Evolutionary conservation across 2,113 vertebrate genomes (phyloP).

Genomic region (Amphiprion ocellaris): DNA sequence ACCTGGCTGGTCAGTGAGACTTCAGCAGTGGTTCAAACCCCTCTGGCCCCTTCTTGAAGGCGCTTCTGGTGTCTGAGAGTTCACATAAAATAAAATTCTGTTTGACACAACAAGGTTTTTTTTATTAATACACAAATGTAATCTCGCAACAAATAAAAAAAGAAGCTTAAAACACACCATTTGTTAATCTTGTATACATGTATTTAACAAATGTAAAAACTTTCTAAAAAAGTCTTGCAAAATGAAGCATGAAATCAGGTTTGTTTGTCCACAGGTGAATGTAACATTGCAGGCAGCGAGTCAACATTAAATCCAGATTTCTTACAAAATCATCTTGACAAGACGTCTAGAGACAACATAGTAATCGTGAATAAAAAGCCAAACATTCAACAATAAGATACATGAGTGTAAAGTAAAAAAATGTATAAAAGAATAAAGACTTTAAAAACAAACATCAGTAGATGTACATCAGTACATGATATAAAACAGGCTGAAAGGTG

Average conservation of each 20-base stretch:
- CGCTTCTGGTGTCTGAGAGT: no score
- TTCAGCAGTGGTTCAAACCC: no score
- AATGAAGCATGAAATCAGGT: neutral
- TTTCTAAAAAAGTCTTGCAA: neutral
- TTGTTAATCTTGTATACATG: neutral
- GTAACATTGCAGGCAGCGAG: no score
- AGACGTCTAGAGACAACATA: slow-evolving; percentile 1
- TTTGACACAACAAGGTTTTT: neutral
- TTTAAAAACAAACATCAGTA: neutral
- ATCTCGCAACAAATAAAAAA: slow-evolving; percentile 1
- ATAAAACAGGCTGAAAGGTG: no score
- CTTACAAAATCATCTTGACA: neutral
- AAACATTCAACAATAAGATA: neutral
- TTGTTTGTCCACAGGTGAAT: no score
- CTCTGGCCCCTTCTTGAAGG: no score
- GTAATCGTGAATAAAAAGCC: neutral
- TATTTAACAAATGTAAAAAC: neutral
- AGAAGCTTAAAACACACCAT: neutral
- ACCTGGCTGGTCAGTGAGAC: no score
- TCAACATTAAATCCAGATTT: no score
- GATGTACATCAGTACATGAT: no score
- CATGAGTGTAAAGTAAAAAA: neutral
- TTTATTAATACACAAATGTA: slow-evolving; percentile 22
- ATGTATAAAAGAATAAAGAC: neutral
- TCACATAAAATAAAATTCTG: no score